Conservation (phyloP, 2,888 invertebrate genomes). For the Nematopogon swammerdamellus region DNA sequence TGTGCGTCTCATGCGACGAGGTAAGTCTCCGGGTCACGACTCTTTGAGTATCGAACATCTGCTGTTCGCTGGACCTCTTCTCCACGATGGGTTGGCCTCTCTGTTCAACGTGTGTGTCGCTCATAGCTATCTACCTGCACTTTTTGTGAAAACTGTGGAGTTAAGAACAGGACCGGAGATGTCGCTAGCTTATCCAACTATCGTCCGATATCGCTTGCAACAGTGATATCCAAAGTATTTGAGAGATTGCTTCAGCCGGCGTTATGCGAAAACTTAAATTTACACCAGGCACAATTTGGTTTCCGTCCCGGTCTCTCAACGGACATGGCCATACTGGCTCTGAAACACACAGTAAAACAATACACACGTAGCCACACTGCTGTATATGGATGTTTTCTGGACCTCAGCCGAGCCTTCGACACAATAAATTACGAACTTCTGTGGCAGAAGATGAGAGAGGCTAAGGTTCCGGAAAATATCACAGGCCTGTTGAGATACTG, state of each 20-base stretch:
- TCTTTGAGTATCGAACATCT: not conserved
- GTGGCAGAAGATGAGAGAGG: constrained; percentile 9
- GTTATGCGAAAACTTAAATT: constrained; percentile 1
- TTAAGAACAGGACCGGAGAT: constrained; percentile 12
- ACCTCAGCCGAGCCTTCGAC: constrained; percentile 12
- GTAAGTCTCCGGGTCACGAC: constrained; percentile 3
- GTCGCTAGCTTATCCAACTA: constrained; percentile 7
- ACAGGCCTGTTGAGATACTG: constrained; percentile 3
- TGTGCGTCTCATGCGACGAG: not conserved
- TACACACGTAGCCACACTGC: constrained; percentile 1
- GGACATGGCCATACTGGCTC: constrained; percentile 10
- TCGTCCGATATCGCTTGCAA: constrained; percentile 11
- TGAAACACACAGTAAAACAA: constrained; percentile 9
- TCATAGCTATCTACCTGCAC: constrained; percentile 4
- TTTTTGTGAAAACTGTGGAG: constrained; percentile 7
- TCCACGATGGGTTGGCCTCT: no score
- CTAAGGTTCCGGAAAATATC: constrained; percentile 7
- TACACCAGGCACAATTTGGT: constrained; percentile 12
- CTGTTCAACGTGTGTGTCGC: constrained; percentile 1
- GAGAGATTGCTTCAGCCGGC: constrained; percentile 9
- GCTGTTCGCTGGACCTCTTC: not conserved
- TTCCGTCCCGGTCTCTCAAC: constrained; percentile 12
- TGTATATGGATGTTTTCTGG: constrained; percentile 10
- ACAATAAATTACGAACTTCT: constrained; percentile 11
- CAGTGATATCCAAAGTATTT: constrained; percentile 10